phyloP scores from a whole-genome alignment of 2,797 vertebrate genomes.

The Mus spretus region DNA sequence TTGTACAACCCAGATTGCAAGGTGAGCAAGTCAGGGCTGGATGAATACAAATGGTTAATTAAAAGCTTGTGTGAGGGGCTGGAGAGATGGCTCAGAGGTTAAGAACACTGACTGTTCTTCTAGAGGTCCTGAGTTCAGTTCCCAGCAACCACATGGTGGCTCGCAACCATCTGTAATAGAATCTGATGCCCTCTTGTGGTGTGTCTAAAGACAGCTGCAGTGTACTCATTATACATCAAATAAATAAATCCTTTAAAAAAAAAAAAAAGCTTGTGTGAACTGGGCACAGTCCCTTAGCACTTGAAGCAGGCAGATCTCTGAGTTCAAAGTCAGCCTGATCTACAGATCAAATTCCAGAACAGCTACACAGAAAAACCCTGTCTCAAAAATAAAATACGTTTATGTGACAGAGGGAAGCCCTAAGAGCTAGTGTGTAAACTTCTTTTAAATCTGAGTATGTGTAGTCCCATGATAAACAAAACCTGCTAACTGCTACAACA shows the following conservation, averaged over 20 bases:
- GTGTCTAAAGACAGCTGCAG: too few species aligned
- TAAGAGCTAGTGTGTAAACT: background rate
- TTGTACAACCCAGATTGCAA: background rate
- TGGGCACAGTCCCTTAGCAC: background rate
- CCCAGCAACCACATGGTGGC: too few species aligned
- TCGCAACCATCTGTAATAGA: too few species aligned
- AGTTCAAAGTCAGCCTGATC: background rate
- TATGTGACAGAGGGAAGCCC: background rate
- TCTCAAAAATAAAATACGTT: background rate
- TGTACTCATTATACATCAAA: too few species aligned
- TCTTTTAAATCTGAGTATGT: constrained; percentile 43
- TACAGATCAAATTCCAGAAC: background rate
- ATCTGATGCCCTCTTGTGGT: too few species aligned
- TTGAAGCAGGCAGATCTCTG: background rate
- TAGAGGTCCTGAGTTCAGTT: too few species aligned
- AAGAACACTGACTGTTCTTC: too few species aligned
- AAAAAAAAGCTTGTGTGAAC: background rate
- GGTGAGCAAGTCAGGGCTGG: background rate
- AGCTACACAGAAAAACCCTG: background rate
- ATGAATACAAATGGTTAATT: background rate
- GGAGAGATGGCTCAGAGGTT: too few species aligned
- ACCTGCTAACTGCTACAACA: background rate
- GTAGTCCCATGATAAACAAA: background rate
- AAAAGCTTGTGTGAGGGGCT: too few species aligned
- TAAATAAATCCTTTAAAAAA: too few species aligned